A percentile compares a stretch with the other conserved stretches of the same genome.
phyloP scores from a whole-genome alignment of 2,888 invertebrate genomes.

The Melinaea marsaeus region DNA sequence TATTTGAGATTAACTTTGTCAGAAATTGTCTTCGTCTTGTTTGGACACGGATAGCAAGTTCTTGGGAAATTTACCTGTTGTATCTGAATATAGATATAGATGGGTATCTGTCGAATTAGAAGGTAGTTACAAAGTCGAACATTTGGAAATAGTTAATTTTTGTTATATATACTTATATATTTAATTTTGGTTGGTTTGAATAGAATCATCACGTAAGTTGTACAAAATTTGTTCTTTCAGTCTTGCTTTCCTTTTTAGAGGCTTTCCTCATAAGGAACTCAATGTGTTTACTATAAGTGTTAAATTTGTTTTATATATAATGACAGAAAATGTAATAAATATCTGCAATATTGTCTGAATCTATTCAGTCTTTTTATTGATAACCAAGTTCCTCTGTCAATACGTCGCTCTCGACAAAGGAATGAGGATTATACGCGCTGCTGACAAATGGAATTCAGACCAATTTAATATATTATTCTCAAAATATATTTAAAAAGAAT shows the following conservation, averaged over 20 bases:
- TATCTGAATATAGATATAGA: too few relatives aligned
- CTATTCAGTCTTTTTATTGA: neutral
- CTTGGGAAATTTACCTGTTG: neutral
- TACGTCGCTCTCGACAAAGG: neutral
- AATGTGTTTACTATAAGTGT: too few relatives aligned
- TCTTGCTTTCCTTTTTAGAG: too few relatives aligned
- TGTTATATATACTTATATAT: too few relatives aligned
- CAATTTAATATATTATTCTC: slow-evolving; percentile 1
- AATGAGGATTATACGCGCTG: neutral
- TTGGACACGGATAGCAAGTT: neutral
- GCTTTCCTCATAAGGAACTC: too few relatives aligned
- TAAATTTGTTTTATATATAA: neutral
- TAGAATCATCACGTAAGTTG: too few relatives aligned
- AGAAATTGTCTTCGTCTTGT: neutral
- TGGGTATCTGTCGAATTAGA: too few relatives aligned
- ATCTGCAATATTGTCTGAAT: neutral
- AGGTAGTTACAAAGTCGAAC: too few relatives aligned
- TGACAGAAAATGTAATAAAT: neutral
- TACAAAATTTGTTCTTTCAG: too few relatives aligned
- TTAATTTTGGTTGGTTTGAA: too few relatives aligned
- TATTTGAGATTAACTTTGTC: neutral
- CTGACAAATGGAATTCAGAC: slow-evolving; percentile 4
- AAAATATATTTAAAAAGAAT: slow-evolving; percentile 1
- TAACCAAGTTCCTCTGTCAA: neutral
- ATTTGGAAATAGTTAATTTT: too few relatives aligned